Percentiles rank a stretch among this genome's conserved stretches.
phyloP scores from a whole-genome alignment of 1,140 invertebrate genomes.

The Anoplophora glabripennis region DNA sequence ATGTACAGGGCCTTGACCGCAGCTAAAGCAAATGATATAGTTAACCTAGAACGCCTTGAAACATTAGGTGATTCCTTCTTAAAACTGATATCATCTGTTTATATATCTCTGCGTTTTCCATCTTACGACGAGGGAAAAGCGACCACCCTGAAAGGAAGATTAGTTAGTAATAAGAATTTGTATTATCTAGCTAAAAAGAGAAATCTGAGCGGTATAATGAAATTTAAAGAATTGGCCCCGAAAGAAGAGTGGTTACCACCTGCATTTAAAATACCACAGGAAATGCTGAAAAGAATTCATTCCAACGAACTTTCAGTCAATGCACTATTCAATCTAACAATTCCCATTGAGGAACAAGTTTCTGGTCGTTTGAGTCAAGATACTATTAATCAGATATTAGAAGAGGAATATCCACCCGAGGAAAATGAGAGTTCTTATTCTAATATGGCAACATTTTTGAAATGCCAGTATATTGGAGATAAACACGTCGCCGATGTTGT shows the following conservation, averaged over 20 bases:
- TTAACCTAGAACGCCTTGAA: slow-evolving; percentile 81
- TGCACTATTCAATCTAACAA: slow-evolving; percentile 49
- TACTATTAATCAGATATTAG: slow-evolving; percentile 23
- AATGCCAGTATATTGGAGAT: slow-evolving; percentile 53
- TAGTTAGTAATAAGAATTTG: slow-evolving; percentile 82
- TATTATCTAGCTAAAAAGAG: slow-evolving; percentile 61
- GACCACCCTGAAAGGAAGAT: slow-evolving; percentile 68
- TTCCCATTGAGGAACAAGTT: slow-evolving; percentile 49
- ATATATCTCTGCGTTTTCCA: slow-evolving; percentile 68
- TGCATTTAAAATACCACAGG: slow-evolving; percentile 54
- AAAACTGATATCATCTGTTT: slow-evolving; percentile 71
- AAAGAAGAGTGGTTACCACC: slow-evolving; percentile 68
- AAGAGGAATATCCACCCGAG: slow-evolving; percentile 27
- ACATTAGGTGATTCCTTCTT: slow-evolving; percentile 87
- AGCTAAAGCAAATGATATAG: slow-evolving; percentile 68
- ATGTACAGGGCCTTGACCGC: slow-evolving; percentile 67
- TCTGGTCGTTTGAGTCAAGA: slow-evolving; percentile 44
- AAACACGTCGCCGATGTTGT: slow-evolving; percentile 77
- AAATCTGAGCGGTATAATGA: slow-evolving; percentile 57
- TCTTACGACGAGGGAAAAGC: slow-evolving; percentile 72
- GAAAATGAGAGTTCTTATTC: slow-evolving; percentile 27
- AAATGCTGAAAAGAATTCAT: slow-evolving; percentile 23
- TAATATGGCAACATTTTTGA: slow-evolving; percentile 47
- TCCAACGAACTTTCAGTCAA: slow-evolving; percentile 27
- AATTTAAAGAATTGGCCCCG: slow-evolving; percentile 64